phyloP scores from a whole-genome alignment of 2,797 vertebrate genomes.

The Thalassophryne amazonica region DNA sequence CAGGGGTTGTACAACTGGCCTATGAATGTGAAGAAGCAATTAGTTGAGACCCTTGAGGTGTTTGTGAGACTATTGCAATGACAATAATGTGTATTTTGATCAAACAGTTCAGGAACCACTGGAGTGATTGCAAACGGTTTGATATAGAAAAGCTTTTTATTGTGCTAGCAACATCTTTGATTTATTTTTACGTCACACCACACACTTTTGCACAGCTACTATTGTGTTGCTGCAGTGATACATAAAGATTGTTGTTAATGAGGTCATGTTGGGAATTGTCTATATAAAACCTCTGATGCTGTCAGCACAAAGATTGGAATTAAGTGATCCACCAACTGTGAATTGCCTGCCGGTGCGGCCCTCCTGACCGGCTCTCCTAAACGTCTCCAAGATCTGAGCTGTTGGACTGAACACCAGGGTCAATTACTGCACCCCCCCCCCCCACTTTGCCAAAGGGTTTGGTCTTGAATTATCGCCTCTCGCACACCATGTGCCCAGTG shows the following conservation, averaged over 20 bases:
- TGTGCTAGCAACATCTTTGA: no score
- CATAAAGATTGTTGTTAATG: background rate
- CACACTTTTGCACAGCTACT: no score
- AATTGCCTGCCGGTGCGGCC: slow-evolving; percentile 27
- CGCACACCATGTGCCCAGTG: slow-evolving; percentile 12
- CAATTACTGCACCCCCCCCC: slow-evolving; percentile 48
- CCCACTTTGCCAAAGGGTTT: slow-evolving; percentile 47
- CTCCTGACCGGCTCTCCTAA: slow-evolving; percentile 19
- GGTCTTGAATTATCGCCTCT: slow-evolving; percentile 66
- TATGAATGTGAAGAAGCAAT: no score
- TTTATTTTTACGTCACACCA: no score
- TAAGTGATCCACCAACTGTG: slow-evolving; percentile 50
- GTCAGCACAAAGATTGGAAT: slow-evolving; percentile 50
- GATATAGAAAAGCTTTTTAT: no score
- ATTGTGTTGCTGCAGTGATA: no score
- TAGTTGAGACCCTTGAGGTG: no score
- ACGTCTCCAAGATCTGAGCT: slow-evolving; percentile 45
- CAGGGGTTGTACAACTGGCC: no score
- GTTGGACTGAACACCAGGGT: slow-evolving; percentile 30
- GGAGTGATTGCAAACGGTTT: no score
- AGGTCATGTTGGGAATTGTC: slow-evolving; percentile 10
- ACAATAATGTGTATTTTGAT: no score
- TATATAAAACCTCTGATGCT: slow-evolving; percentile 51
- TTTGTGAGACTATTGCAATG: no score
- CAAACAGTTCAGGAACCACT: no score